Conservation (phyloP, 2,113 vertebrate genomes). For the Colinus virginianus region DNA sequence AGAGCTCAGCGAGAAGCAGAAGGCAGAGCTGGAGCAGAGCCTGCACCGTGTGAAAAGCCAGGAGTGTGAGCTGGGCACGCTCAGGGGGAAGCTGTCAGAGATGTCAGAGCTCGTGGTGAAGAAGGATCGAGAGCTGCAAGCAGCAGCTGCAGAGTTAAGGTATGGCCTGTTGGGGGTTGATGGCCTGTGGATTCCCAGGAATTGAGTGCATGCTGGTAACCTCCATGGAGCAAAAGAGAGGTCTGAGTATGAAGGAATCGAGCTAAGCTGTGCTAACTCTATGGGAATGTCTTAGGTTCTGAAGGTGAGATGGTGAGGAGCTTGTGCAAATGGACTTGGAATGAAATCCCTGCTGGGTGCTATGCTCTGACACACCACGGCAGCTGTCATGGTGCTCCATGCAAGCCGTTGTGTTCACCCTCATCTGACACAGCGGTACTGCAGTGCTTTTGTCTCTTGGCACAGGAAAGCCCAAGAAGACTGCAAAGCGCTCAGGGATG, state of each 20-base stretch:
- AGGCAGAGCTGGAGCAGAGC: conserved; percentile 80
- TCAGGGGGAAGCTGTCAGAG: conserved; percentile 65
- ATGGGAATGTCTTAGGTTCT: fast-evolving
- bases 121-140: conserved; percentile 76
- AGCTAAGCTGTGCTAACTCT: background rate
- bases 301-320: background rate
- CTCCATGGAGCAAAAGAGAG: background rate
- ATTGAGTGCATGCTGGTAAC: background rate
- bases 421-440: fast-evolving
- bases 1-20: conserved; percentile 82
- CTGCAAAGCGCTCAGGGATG: background rate
- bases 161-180: background rate
- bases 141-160: conserved; percentile 73
- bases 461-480: conserved; percentile 50
- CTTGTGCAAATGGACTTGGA: background rate
- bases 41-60: conserved; percentile 65
- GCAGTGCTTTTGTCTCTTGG: background rate
- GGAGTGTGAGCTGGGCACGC: conserved; percentile 65
- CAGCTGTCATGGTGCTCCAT: background rate
- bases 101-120: conserved; percentile 67
- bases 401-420: background rate
- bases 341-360: background rate
- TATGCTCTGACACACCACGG: background rate
- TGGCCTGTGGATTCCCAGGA: background rate
- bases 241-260: background rate